Evolutionary conservation across 2,797 vertebrate species (phyloP), one percentile per base, ranked within the genome.

Genomic region (Sebastes itinus): DNA sequence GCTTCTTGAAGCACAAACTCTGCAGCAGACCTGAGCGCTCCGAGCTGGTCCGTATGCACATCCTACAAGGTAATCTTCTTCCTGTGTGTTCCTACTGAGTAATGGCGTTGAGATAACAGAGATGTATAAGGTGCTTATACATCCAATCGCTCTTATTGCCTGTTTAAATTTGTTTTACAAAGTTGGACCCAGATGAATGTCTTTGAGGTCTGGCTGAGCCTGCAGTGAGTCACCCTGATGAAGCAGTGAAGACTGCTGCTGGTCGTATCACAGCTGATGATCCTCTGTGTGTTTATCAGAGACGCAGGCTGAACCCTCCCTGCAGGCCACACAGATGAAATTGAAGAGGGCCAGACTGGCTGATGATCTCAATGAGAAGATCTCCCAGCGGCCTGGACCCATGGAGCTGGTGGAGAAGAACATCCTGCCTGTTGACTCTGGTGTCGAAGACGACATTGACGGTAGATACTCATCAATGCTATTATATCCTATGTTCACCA

Each of bases 351-450:
- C 97, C 20, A 95, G 98, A 6, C 87, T 99, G 78, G 96, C 97
- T 2, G 97, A 99, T 83, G 97, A 98, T 75, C 96, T 99, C 79
- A 99, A 99, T 28, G 97, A 99, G 90, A 99, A 98, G 95, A 97
- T 99, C 20, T 94, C 97, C 30, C 97, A 98, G 77, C 95, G 98
- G 68, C 98, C 99, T 2, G 98, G 98, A 4, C 97, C 98, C 4
- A 97, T 99, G 97, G 98, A 99, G 89, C 95, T 99, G 84, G 97
- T 99, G 62, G 97, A 97, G 94, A 99, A 99, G 91, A 99, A 99
- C 90, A 99, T 99, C 92, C 96, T 99, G 71, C 97, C 98, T 33
- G 97, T 98, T 23, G 96, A 98, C 72, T 94, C 96, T 55, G 94
- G 93, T 0, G 95, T 96, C 56, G 96, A 98, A 89, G 97, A 98